Conservation (phyloP, 2,888 invertebrate genomes). For the Tipula vernalis region DNA sequence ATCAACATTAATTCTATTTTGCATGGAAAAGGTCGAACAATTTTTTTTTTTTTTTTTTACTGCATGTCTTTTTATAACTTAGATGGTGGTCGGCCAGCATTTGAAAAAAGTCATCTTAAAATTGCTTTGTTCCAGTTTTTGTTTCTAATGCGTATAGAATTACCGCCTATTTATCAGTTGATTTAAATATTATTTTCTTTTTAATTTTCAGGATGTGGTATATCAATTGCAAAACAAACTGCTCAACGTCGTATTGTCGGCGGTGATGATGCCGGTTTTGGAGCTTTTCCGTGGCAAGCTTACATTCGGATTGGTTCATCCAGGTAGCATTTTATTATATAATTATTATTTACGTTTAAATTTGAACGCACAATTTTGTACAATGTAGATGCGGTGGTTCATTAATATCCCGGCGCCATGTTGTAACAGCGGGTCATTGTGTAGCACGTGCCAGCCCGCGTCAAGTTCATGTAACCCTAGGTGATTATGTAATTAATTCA, state of each 20-base stretch:
- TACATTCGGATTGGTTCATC: conserved; percentile 89
- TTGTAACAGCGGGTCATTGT: conserved; percentile 89
- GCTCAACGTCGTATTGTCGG: conserved; percentile 85
- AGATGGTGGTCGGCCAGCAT: not conserved
- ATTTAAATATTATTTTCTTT: not conserved
- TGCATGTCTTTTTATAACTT: not conserved
- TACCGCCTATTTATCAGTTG: not conserved
- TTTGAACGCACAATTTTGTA: not conserved
- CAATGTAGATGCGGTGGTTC: conserved; percentile 73
- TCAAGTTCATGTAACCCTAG: conserved; percentile 74
- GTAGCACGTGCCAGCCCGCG: conserved; percentile 82
- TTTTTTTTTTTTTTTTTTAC: not conserved
- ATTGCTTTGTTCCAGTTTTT: conserved; percentile 5
- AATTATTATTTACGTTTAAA: not conserved
- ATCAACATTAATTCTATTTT: not conserved
- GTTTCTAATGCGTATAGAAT: not conserved
- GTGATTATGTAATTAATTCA: conserved; percentile 89
- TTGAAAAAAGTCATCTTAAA: not conserved
- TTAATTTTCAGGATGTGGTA: conserved; percentile 65
- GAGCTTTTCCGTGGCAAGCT: conserved; percentile 91
- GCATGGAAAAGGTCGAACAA: not conserved
- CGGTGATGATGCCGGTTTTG: conserved; percentile 87
- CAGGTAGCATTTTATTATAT: conserved; percentile 38
- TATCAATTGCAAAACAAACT: conserved; percentile 71
- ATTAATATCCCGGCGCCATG: conserved; percentile 77